Base-by-base conservation (phyloP, 2,888 invertebrate genomes). In the Andrena minutula region DNA sequence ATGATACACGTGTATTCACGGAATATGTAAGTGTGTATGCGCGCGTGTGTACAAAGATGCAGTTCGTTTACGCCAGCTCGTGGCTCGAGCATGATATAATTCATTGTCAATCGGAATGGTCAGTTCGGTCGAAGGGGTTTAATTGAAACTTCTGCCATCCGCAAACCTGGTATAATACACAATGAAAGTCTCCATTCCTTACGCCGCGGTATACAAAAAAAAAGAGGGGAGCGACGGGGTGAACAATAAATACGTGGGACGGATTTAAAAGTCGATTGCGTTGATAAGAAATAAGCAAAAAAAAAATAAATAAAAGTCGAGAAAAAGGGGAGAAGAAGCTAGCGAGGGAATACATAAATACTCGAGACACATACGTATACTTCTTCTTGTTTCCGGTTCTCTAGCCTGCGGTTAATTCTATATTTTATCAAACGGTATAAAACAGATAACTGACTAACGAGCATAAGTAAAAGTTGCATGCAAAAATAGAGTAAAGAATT, bases 301-400 rank as follows among this genome's bases (percentile, higher is more conserved):
- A n/a, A 73, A 64, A 69, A 58, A 28, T 30, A 12, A 56, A 69
- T 66, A 41, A 49, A 68, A 41, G 41, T 41, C 41, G 41, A 53
- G 41, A 30, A 20, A 58, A 61, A 51, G 66, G 20, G 35, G 35
- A 49, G 28, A n/a, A 51, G 65, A 70, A 20, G 63, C 47, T 56
- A 68, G 56, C 60, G 64, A 76, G 53, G 75, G 56, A 69, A 82
- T 65, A 72, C 75, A 32, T 71, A 61, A 41, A 64, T 74, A 75
- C 71, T 79, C 61, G 41, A 75, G 35, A 63, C 71, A 69, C 64
- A 41, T 64, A 68, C 65, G 56, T 58, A 69, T 73, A 83, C 72
- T 79, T 77, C 79, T 82, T 77, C 86, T 86, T 86, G 75, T 86
- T 86, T 79, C 76, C 79, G 76, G 32, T 83, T 86, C 86, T 83